Base-by-base conservation (phyloP, 2,113 vertebrate species). In the Nestor notabilis region DNA sequence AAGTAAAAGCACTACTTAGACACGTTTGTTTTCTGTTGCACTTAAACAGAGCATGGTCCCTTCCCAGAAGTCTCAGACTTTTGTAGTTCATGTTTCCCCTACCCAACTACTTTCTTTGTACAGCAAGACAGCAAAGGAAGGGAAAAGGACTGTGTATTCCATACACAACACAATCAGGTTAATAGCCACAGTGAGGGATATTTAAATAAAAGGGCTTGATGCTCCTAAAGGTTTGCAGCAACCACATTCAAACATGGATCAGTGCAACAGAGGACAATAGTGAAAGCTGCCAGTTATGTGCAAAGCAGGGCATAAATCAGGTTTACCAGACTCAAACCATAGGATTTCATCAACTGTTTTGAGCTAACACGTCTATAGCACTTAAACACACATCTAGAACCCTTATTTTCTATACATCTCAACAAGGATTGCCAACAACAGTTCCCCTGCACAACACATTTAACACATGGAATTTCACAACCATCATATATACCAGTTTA, bases 281-380 rank as follows among this genome's bases (percentile, higher is more conserved):
- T 52, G 63, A 91, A 61, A 95, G 75, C 77, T 91, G 88, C 95
- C 92, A 68, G 69, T 74, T 72, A 82, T 76, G 92, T 96, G 95
- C 95, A 95, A 96, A 97, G 94, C 83, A 93, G 91, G 92, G 90
- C 88, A 50, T 29, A 81, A 78, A 12, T 69, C 58, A 47, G 61
- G 31, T 71, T 71, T 31, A 95, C 87, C 76, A 89, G 89, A 77
- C 83, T 88, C 87, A 83, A 75, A 75, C 20, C 89, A 69, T 21
- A 68, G 24, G 41, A 80, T 87, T 83, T 83, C 61, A 71, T 89
- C 72, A 66, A 83, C 63, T 47, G 20, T 85, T 90, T 58, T 79
- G 83, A 93, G 82, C 82, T 95, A 97, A 93, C 70, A 74, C 3
- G 27, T 70, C 87, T 70, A 37, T 72, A 93, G 82, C 84, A 89